Conservation (phyloP, 1,140 invertebrate species). For the Sinonovacula constricta region DNA sequence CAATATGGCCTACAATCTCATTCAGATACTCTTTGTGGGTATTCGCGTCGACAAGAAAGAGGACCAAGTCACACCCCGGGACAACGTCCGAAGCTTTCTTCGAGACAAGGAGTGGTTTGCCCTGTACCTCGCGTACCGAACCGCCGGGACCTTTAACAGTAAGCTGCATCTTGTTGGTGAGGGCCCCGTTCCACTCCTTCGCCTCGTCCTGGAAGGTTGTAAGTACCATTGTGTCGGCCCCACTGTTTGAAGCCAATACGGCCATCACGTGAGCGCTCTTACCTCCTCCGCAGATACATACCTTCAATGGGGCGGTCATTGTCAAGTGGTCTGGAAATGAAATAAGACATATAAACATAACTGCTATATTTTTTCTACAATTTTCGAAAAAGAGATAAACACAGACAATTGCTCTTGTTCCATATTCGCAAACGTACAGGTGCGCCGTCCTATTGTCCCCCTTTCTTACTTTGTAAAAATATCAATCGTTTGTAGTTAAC, state of each 20-base stretch:
- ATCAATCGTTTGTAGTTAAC: too few species aligned
- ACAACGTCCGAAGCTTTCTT: slow-evolving; percentile 53
- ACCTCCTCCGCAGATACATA: slow-evolving; percentile 63
- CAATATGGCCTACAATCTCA: slow-evolving; percentile 54
- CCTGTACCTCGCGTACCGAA: slow-evolving; percentile 10
- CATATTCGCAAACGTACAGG: too few species aligned
- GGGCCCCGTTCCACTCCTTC: slow-evolving; percentile 56
- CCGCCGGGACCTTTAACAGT: slow-evolving; percentile 35
- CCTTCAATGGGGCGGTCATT: slow-evolving; percentile 41
- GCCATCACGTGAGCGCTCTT: slow-evolving; percentile 66
- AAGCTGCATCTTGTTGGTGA: slow-evolving; percentile 56
- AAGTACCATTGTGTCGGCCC: slow-evolving; percentile 58
- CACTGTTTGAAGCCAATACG: slow-evolving; percentile 58
- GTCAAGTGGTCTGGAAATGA: too few species aligned
- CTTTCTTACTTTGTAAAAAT: too few species aligned
- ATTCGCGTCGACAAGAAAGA: slow-evolving; percentile 58
- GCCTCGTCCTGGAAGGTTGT: slow-evolving; percentile 64
- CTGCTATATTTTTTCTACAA: too few species aligned
- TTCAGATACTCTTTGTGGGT: slow-evolving; percentile 61
- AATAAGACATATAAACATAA: too few species aligned
- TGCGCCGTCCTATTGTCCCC: too few species aligned
- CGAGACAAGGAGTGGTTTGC: slow-evolving; percentile 52
- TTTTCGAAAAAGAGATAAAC: too few species aligned
- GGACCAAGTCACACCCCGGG: slow-evolving; percentile 51
- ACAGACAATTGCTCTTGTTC: too few species aligned